A percentile compares a stretch with the other conserved stretches of the same genome.
Evolutionary conservation across 2,797 vertebrate genomes (phyloP).

Genomic region (Odontamblyopus rebecca): DNA sequence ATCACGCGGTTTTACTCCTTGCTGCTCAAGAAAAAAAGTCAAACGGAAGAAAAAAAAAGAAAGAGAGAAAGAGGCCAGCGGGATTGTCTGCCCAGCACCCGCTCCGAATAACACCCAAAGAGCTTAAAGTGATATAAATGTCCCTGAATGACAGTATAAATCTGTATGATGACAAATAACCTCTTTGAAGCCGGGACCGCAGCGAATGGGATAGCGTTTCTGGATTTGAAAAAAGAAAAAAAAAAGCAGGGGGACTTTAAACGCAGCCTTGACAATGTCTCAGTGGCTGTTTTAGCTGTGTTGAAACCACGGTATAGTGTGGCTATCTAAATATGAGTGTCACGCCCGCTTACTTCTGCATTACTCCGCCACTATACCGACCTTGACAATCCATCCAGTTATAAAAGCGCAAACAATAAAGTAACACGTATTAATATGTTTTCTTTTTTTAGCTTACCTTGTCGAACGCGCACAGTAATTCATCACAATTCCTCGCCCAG

Average conservation of each 20-base stretch:
- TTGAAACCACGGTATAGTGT: constrained; percentile 50
- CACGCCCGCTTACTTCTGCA: constrained; percentile 74
- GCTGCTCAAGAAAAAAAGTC: constrained; percentile 43
- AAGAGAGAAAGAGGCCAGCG: constrained; percentile 40
- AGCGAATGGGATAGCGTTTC: constrained; percentile 74
- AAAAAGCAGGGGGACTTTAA: constrained; percentile 48
- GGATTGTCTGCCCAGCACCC: constrained; percentile 58
- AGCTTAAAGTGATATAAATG: constrained; percentile 81
- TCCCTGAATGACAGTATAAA: constrained; percentile 78
- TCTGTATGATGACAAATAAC: constrained; percentile 80
- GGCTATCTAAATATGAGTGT: constrained; percentile 75
- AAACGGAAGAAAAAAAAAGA: constrained; percentile 28
- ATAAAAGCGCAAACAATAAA: constrained; percentile 59
- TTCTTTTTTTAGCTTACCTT: constrained; percentile 75
- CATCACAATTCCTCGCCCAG: constrained; percentile 90
- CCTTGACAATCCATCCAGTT: constrained; percentile 47
- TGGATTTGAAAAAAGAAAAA: constrained; percentile 60
- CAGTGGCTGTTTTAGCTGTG: constrained; percentile 66
- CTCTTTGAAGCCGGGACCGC: constrained; percentile 73
- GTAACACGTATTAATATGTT: constrained; percentile 66
- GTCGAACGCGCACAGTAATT: constrained; percentile 84
- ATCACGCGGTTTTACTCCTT: constrained; percentile 48
- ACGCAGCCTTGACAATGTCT: constrained; percentile 67
- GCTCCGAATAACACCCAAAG: constrained; percentile 63
- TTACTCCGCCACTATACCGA: constrained; percentile 50